Percentiles rank a stretch among this genome's conserved stretches.
Conservation (phyloP, 2,888 invertebrate species). For the Punctoribates punctum region DNA sequence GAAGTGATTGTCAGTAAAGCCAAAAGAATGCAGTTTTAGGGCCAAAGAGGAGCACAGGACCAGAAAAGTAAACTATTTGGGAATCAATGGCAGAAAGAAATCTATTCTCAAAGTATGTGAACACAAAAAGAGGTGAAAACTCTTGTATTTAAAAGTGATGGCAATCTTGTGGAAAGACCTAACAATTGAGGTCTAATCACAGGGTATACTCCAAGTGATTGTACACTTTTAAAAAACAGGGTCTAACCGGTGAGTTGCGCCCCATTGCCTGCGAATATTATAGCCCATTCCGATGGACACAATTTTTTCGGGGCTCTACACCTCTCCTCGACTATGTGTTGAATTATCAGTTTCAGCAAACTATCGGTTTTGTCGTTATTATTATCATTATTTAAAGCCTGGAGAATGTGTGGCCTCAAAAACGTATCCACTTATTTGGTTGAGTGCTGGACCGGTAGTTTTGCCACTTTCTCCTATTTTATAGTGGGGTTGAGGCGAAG, state of each 20-base stretch:
- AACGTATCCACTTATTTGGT: conserved; percentile 32
- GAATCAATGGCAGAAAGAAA: neutral
- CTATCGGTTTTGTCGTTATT: neutral
- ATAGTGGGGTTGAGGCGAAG: conserved; percentile 8
- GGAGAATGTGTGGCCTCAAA: neutral
- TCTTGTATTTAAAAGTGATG: neutral
- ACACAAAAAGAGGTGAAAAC: conserved; percentile 4
- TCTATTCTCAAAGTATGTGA: too few relatives aligned
- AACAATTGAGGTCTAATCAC: neutral
- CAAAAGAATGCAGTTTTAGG: neutral
- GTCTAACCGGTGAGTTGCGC: conserved; percentile 6
- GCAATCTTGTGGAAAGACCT: neutral
- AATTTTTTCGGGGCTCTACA: neutral
- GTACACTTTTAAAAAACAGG: conserved; percentile 19
- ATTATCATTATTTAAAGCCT: neutral
- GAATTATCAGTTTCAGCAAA: neutral
- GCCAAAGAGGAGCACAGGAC: neutral
- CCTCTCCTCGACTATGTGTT: neutral
- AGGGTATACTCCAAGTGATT: neutral
- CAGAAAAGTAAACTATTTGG: neutral
- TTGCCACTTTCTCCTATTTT: neutral
- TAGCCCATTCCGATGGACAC: conserved; percentile 7
- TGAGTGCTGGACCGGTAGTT: conserved; percentile 30
- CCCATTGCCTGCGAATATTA: conserved; percentile 19
- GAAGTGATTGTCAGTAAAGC: neutral